Evolutionary conservation across 2,113 vertebrate genomes (phyloP).

Genomic region (Gallinago undulata): DNA sequence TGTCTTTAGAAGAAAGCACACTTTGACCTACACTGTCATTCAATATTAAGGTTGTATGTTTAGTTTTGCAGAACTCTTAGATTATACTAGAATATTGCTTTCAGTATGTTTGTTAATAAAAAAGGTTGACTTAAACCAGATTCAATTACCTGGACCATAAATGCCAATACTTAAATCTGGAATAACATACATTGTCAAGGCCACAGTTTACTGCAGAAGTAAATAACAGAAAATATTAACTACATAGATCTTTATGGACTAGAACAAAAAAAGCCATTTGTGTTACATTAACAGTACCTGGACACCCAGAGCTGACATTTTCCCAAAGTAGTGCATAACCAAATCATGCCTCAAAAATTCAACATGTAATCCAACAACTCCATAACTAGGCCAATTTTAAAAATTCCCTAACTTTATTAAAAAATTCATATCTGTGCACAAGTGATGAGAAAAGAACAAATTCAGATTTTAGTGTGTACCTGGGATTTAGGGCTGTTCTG

Average conservation of each 20-base stretch:
- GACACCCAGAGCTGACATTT: background rate
- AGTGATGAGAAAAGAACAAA: background rate
- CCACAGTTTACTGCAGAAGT: background rate
- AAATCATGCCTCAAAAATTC: background rate
- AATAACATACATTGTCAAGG: background rate
- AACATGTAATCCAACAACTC: background rate
- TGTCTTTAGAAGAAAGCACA: background rate
- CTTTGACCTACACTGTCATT: slow-evolving; percentile 2
- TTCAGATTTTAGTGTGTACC: background rate
- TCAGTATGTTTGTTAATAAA: background rate
- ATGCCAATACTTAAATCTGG: background rate
- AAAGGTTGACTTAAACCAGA: background rate
- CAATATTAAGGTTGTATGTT: background rate
- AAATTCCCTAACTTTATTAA: background rate
- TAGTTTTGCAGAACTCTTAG: background rate
- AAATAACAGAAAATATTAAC: background rate
- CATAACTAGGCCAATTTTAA: background rate
- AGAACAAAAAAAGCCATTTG: background rate
- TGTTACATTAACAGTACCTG: background rate
- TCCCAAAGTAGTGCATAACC: background rate
- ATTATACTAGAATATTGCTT: background rate
- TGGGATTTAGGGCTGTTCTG: background rate
- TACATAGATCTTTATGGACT: background rate
- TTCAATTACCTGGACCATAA: background rate
- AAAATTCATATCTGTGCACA: background rate